A percentile compares a stretch with the other conserved stretches of the same genome.
These are phyloP conservation scores for Drosophila pachea DNA, from an alignment of 1,140 invertebrate genomes.

Conservation along the genomic window DNA sequence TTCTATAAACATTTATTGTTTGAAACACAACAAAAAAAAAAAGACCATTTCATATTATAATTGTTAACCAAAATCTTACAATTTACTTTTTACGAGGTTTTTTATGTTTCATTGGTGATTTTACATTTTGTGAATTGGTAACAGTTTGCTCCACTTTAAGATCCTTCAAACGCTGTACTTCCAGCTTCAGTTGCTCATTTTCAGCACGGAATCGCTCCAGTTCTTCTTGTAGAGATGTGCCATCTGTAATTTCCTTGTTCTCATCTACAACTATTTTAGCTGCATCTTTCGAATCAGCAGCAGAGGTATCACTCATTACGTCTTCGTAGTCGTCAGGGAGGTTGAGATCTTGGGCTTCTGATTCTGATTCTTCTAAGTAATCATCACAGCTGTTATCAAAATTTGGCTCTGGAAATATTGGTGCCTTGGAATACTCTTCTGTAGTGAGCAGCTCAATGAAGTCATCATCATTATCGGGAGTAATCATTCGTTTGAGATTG, in stretches of 20 bases:
- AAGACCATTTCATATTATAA: conserved; percentile 5
- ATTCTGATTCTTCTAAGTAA: neutral
- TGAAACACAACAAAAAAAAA: conserved; percentile 9
- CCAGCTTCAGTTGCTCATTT: conserved; percentile 42
- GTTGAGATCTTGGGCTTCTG: neutral
- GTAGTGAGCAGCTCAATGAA: conserved; percentile 62
- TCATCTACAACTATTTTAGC: conserved; percentile 3
- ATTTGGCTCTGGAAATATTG: neutral
- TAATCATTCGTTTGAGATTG: conserved; percentile 74
- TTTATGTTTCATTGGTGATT: conserved; percentile 24
- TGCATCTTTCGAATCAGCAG: neutral
- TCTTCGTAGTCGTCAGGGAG: neutral
- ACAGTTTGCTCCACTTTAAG: conserved; percentile 11
- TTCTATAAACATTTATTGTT: conserved; percentile 40
- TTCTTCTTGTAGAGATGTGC: neutral
- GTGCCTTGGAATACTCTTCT: conserved; percentile 8
- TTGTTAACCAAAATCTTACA: conserved; percentile 19
- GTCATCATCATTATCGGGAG: conserved; percentile 56
- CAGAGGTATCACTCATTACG: neutral
- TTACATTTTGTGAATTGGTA: conserved; percentile 19
- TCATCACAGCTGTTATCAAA: conserved; percentile 16
- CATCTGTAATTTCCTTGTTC: conserved; percentile 69
- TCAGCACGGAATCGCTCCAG: conserved; percentile 40
- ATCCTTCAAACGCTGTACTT: conserved; percentile 17
- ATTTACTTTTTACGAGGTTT: conserved; percentile 30